Percentiles rank a stretch among this genome's conserved stretches.
Evolutionary conservation across 2,888 invertebrate species (phyloP).

Genomic region (Erebia epiphron): DNA sequence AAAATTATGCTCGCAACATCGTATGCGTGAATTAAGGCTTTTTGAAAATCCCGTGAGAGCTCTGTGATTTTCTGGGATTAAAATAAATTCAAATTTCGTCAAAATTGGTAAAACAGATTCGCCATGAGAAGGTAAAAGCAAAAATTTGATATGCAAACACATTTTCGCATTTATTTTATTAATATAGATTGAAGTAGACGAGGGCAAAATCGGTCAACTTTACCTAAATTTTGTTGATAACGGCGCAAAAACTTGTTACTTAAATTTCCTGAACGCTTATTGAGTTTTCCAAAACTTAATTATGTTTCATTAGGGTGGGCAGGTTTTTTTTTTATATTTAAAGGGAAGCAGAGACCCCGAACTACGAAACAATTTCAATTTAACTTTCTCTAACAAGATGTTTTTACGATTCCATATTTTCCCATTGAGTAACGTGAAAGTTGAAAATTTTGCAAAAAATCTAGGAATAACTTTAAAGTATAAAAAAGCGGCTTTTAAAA

Average conservation of each 20-base stretch:
- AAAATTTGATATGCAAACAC: no score
- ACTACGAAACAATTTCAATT: conserved; percentile 14
- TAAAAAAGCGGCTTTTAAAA: no score
- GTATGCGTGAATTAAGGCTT: no score
- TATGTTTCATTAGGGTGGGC: not conserved
- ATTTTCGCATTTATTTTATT: no score
- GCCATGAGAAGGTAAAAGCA: no score
- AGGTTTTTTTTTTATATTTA: not conserved
- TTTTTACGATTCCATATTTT: not conserved
- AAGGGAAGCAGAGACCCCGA: not conserved
- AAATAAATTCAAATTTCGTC: no score
- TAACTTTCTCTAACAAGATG: conserved; percentile 13
- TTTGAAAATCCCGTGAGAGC: no score
- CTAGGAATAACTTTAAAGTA: no score
- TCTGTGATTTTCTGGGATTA: no score
- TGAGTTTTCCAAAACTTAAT: not conserved
- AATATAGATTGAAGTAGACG: not conserved
- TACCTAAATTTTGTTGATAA: not conserved
- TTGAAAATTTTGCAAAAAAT: no score
- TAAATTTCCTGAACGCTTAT: not conserved
- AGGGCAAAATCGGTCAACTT: not conserved
- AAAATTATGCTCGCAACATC: no score
- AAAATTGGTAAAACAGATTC: no score
- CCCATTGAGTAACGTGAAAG: not conserved
- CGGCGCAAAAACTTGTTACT: not conserved